phyloP scores from a whole-genome alignment of 2,113 vertebrate genomes.

The Rhinolophus sinicus region DNA sequence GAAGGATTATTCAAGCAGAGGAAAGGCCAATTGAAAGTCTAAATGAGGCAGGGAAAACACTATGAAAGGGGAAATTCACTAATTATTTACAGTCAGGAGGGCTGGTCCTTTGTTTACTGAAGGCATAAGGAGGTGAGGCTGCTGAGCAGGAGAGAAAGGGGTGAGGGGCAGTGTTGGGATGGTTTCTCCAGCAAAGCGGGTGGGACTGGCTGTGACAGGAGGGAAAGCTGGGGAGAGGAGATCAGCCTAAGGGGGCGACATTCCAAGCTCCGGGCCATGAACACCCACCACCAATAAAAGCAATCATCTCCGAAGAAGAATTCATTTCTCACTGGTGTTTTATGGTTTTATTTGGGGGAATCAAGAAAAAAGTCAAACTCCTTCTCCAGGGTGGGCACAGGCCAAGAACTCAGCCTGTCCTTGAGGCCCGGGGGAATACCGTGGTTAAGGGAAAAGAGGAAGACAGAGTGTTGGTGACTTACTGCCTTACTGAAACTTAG shows the following conservation, averaged over 20 bases:
- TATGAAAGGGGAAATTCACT: not conserved
- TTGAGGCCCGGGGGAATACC: not conserved
- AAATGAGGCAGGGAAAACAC: not conserved
- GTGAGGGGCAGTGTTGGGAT: not conserved
- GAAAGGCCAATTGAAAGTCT: not conserved
- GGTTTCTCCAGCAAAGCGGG: not conserved
- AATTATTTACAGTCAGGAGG: not conserved
- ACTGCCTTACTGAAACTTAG: not conserved
- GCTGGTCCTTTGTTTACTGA: not conserved
- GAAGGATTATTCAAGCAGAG: not conserved
- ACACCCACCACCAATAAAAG: not conserved
- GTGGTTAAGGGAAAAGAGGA: not conserved
- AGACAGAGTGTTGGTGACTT: not conserved
- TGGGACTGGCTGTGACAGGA: not conserved
- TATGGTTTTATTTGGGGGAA: not conserved
- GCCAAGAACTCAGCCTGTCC: not conserved
- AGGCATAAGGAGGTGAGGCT: not conserved
- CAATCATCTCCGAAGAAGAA: not conserved
- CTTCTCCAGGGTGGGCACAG: not conserved
- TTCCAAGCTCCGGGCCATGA: not conserved
- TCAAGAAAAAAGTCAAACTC: not conserved
- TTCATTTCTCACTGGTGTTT: not conserved
- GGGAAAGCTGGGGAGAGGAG: not conserved
- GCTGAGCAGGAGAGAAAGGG: not conserved
- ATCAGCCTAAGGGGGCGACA: not conserved